Conservation (phyloP, 1,140 invertebrate genomes). For the Polypedilum vanderplanki region DNA sequence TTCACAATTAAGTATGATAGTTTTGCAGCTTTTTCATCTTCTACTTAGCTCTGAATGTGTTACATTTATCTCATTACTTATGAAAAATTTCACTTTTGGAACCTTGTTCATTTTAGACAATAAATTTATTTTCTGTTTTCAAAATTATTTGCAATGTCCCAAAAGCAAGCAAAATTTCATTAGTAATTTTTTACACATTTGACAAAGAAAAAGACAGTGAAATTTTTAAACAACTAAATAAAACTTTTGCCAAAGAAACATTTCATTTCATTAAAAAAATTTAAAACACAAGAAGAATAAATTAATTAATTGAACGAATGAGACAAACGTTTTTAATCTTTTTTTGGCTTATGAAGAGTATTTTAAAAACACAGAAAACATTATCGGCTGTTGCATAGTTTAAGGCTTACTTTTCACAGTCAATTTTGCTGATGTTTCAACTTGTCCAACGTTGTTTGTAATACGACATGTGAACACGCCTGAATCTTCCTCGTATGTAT, state of each 20-base stretch:
- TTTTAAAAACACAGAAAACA: conserved; percentile 31
- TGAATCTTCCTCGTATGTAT: conserved; percentile 89
- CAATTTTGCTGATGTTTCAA: conserved; percentile 85
- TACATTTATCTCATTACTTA: not conserved
- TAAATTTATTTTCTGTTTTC: no score
- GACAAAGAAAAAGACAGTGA: no score
- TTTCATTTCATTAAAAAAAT: conserved; percentile 29
- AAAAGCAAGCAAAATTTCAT: no score
- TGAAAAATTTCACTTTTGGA: not conserved
- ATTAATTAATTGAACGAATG: not conserved
- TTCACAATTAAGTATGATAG: not conserved
- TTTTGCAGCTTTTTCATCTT: conserved; percentile 15
- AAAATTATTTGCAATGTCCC: no score
- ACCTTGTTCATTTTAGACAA: no score
- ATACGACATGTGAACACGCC: conserved; percentile 87
- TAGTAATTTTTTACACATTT: no score
- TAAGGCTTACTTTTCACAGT: conserved; percentile 97
- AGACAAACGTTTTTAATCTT: not conserved
- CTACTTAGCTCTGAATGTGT: not conserved
- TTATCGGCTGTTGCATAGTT: conserved; percentile 45
- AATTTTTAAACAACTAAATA: conserved; percentile 2
- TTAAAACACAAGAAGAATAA: conserved; percentile 30
- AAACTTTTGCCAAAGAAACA: not conserved
- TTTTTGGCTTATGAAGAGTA: not conserved
- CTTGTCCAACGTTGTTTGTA: conserved; percentile 82